A percentile compares a stretch with the other conserved stretches of the same genome.
These are phyloP conservation scores for Zele albiditarsus DNA, from an alignment of 2,888 invertebrate species.

Conservation along the genomic window DNA sequence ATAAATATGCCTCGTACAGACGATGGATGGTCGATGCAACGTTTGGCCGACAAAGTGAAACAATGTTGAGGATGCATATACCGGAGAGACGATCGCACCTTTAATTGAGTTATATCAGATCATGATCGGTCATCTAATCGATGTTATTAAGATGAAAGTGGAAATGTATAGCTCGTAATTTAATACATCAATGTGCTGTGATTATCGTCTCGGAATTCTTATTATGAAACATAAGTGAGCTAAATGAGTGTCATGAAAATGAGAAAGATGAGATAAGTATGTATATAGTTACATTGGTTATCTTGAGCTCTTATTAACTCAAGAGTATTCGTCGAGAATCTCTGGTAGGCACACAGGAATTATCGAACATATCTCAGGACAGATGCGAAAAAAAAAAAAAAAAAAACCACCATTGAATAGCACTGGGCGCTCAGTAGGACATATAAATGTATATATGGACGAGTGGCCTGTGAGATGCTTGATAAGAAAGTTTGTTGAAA, in stretches of 20 bases:
- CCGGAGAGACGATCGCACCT: neutral
- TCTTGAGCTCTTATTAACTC: too few relatives aligned
- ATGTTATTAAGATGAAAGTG: neutral
- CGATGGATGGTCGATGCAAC: neutral
- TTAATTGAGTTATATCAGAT: neutral
- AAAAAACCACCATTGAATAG: neutral
- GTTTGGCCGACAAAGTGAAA: neutral
- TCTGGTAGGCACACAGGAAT: too few relatives aligned
- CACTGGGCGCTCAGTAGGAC: slow-evolving; percentile 14
- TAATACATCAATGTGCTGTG: neutral
- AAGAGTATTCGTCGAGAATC: too few relatives aligned
- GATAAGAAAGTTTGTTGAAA: slow-evolving; percentile 13
- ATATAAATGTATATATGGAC: too few relatives aligned
- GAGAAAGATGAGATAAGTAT: too few relatives aligned
- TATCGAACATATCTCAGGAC: too few relatives aligned
- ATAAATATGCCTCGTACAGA: neutral
- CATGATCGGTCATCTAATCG: neutral
- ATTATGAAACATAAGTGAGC: neutral
- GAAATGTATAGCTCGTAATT: neutral
- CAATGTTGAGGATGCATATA: neutral
- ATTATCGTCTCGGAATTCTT: neutral
- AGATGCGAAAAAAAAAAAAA: neutral
- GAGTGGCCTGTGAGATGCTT: neutral
- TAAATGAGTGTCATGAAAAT: too few relatives aligned
- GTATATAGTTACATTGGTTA: too few relatives aligned